phyloP scores from a whole-genome alignment of 2,113 vertebrate species.

The Pardalotus punctatus region DNA sequence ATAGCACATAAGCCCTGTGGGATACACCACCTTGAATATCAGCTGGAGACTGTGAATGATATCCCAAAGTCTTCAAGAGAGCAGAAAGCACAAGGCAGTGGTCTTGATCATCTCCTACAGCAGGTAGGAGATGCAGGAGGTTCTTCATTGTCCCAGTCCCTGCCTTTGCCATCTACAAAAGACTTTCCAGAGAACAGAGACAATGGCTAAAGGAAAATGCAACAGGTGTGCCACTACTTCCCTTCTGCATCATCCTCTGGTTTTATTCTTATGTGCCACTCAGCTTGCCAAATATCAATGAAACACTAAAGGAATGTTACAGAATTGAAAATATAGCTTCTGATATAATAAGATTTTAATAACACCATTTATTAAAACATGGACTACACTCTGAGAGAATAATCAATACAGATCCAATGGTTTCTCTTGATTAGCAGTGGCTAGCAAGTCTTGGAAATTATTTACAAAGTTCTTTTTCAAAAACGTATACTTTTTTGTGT shows the following conservation, averaged over 20 bases:
- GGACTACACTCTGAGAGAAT: neutral
- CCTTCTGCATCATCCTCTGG: neutral
- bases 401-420: constrained; percentile 2
- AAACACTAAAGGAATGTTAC: neutral
- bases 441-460: neutral
- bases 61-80: neutral
- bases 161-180: neutral
- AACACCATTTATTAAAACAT: neutral
- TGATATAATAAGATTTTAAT: constrained; percentile 5
- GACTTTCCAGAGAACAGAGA: neutral
- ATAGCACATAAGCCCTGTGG: neutral
- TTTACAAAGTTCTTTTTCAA: neutral
- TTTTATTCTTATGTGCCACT: neutral
- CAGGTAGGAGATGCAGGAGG: too few species aligned
- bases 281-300: neutral
- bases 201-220: neutral
- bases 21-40: neutral
- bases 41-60: neutral
- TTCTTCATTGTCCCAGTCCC: neutral
- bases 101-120: neutral
- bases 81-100: neutral
- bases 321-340: neutral
- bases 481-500: neutral
- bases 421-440: neutral
- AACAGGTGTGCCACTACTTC: neutral